phyloP scores from a whole-genome alignment of 1,140 invertebrate species.

The Melanaphis sacchari region DNA sequence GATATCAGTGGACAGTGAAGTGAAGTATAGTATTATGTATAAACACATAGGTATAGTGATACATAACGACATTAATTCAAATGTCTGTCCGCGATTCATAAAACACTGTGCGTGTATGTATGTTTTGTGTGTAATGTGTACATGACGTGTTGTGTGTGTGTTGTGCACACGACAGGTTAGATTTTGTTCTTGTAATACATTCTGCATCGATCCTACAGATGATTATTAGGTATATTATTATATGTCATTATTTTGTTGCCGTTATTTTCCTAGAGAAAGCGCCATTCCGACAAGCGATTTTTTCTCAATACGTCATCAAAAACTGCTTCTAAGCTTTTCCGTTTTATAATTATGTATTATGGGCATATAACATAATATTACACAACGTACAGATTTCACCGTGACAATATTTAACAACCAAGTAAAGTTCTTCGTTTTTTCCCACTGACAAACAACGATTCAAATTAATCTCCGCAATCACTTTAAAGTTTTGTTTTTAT shows the following conservation, averaged over 20 bases:
- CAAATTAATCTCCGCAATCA: neutral
- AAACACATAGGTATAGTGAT: neutral
- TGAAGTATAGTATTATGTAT: too few relatives aligned
- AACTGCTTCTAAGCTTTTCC: neutral
- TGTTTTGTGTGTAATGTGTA: too few relatives aligned
- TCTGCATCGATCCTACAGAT: neutral
- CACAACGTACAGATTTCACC: too few relatives aligned
- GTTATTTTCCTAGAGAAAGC: conserved; percentile 8
- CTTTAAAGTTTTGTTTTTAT: neutral
- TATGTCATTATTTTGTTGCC: neutral
- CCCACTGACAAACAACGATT: neutral
- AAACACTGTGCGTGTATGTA: neutral
- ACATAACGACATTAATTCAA: neutral
- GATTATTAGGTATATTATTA: neutral
- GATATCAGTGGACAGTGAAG: neutral
- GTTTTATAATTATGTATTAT: neutral
- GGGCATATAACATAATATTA: neutral
- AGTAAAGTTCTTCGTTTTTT: neutral
- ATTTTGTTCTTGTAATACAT: too few relatives aligned
- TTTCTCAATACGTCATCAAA: neutral
- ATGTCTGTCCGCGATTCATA: neutral
- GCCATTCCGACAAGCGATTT: neutral
- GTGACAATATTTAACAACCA: neutral
- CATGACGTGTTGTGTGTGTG: neutral
- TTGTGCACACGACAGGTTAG: neutral